A percentile compares a stretch with the other conserved stretches of the same genome.
Conservation (phyloP, 2,888 invertebrate species). For the Linyphia triangularis region DNA sequence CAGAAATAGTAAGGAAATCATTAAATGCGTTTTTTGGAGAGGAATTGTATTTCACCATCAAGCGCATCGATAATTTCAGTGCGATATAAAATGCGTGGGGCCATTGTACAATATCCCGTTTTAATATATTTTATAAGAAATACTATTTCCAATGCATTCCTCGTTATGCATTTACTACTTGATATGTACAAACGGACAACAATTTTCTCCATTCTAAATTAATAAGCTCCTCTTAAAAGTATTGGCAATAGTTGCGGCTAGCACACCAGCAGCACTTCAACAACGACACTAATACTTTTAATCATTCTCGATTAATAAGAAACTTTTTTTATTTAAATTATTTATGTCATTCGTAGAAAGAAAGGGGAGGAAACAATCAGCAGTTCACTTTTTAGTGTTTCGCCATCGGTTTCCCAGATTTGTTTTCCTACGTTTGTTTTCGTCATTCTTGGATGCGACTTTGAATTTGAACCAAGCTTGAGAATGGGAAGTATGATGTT, state of each 20-base stretch:
- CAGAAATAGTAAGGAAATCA: not conserved
- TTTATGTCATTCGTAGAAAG: conserved; percentile 28
- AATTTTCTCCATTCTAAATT: conserved; percentile 63
- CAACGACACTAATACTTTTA: conserved; percentile 68
- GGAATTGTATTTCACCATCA: not conserved
- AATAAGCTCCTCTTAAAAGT: conserved; percentile 75
- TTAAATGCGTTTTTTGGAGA: not conserved
- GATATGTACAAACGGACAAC: conserved; percentile 73
- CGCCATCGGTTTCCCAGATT: conserved; percentile 61
- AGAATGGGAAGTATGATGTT: not conserved
- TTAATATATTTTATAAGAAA: conserved; percentile 44
- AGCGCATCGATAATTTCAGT: conserved; percentile 4
- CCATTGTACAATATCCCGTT: conserved; percentile 29
- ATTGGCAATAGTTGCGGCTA: conserved; percentile 69
- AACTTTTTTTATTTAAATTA: conserved; percentile 17
- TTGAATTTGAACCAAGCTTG: conserved; percentile 28
- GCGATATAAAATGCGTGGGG: conserved; percentile 43
- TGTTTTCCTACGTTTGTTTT: conserved; percentile 21
- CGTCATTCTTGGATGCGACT: conserved; percentile 4
- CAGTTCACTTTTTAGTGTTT: conserved; percentile 37
- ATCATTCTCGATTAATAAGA: conserved; percentile 25
- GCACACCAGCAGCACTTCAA: conserved; percentile 55
- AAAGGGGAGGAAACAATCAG: conserved; percentile 23
- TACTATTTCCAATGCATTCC: conserved; percentile 42
- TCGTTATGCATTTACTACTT: conserved; percentile 46